Percentiles rank a stretch among this genome's conserved stretches.
phyloP scores from a whole-genome alignment of 1,140 invertebrate genomes.

The Cyclina sinensis region DNA sequence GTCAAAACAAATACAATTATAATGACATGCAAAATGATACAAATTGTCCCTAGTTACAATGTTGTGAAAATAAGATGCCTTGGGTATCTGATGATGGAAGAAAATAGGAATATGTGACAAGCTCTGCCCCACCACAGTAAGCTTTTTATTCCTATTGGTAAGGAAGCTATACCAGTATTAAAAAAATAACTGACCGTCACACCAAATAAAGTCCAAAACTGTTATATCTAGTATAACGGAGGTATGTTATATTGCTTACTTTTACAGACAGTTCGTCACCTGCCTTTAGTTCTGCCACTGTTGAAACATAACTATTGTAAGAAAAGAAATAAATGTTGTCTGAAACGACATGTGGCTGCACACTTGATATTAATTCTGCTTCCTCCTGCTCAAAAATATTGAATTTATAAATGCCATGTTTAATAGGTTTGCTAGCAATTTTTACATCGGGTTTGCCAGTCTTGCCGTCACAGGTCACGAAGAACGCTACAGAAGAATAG shows the following conservation, averaged over 20 bases:
- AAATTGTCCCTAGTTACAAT: too few species aligned
- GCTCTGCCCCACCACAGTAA: neutral
- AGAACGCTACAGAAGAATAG: neutral
- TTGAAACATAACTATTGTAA: neutral
- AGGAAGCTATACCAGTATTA: too few species aligned
- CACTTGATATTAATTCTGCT: neutral
- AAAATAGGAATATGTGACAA: too few species aligned
- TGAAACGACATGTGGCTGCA: neutral
- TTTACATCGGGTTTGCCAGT: neutral
- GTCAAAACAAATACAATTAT: too few species aligned
- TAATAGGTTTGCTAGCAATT: neutral
- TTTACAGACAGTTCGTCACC: conserved; percentile 55
- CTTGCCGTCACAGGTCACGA: neutral
- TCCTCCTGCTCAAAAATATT: conserved; percentile 20
- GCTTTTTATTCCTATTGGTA: neutral
- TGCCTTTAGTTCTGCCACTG: conserved; percentile 28
- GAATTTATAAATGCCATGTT: conserved; percentile 32
- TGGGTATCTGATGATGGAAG: too few species aligned
- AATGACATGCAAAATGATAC: too few species aligned
- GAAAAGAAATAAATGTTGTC: conserved; percentile 1
- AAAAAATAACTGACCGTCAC: too few species aligned
- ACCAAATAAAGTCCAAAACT: conserved; percentile 45
- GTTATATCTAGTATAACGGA: neutral
- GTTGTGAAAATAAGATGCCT: too few species aligned
- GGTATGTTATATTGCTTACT: neutral